Percentiles rank a stretch among this genome's conserved stretches.
These are phyloP conservation scores for Hirtodrosophila trivittata DNA, from an alignment of 2,888 invertebrate genomes.

Conservation along the genomic window DNA sequence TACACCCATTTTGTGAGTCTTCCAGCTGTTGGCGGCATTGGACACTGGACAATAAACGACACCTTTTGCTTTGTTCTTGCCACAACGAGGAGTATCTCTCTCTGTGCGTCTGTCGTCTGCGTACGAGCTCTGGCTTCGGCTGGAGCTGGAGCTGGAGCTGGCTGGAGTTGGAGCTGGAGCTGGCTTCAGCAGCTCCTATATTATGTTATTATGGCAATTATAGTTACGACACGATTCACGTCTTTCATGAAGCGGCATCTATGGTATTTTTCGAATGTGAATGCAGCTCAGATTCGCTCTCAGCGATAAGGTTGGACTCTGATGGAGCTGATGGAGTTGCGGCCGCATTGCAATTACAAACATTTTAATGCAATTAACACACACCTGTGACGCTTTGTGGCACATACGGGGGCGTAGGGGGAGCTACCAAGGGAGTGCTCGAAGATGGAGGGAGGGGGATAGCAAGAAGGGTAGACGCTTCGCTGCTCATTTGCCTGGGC, in stretches of 20 bases:
- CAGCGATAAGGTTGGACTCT: slow-evolving; percentile 37
- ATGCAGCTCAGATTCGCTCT: slow-evolving; percentile 47
- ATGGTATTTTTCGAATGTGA: slow-evolving; percentile 64
- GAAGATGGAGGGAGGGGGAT: not conserved
- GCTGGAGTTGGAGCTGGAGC: not conserved
- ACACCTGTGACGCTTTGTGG: slow-evolving; percentile 15
- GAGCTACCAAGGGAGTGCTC: not conserved
- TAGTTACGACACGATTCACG: slow-evolving; percentile 70
- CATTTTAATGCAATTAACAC: slow-evolving; percentile 83
- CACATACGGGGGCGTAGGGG: slow-evolving; percentile 4
- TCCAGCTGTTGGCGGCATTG: slow-evolving; percentile 15
- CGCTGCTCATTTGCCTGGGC: slow-evolving; percentile 70
- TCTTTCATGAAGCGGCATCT: slow-evolving; percentile 65
- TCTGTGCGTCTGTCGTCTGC: too few relatives aligned
- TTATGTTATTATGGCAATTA: slow-evolving; percentile 80
- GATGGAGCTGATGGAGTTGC: slow-evolving; percentile 24
- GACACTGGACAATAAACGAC: slow-evolving; percentile 49
- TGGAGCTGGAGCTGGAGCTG: too few relatives aligned
- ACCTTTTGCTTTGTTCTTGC: slow-evolving; percentile 39
- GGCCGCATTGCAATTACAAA: slow-evolving; percentile 77
- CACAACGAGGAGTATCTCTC: not conserved
- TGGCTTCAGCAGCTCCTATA: slow-evolving; percentile 46
- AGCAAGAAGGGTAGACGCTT: slow-evolving; percentile 18
- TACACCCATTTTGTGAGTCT: not conserved
- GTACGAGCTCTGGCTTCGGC: too few relatives aligned